Percentiles rank a stretch among this genome's conserved stretches.
Conservation (phyloP, 2,113 vertebrate species). For the Siphamia tubifer region DNA sequence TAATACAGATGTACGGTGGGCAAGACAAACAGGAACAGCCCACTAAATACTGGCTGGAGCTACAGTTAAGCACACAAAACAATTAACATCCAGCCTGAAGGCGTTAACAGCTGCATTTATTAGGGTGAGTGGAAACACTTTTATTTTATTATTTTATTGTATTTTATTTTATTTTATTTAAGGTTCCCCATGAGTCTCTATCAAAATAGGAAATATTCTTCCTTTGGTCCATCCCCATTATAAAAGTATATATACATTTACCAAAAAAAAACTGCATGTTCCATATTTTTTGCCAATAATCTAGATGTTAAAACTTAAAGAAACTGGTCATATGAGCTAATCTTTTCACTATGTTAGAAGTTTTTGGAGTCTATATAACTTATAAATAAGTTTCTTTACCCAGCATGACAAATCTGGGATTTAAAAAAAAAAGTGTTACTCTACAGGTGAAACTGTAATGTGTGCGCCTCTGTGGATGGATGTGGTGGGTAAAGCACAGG, state of each 20-base stretch:
- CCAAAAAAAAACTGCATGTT: no score
- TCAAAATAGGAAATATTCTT: no score
- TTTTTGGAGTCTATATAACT: slow-evolving; percentile 1
- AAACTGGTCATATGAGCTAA: no score
- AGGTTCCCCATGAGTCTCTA: no score
- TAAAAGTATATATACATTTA: no score
- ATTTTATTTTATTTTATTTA: no score
- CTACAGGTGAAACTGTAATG: background rate
- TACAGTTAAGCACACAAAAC: slow-evolving; percentile 6
- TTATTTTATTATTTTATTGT: no score
- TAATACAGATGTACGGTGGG: background rate
- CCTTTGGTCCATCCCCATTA: no score
- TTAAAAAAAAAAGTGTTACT: no score
- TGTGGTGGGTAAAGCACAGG: background rate
- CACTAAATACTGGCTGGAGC: slow-evolving; percentile 2
- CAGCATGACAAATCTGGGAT: background rate
- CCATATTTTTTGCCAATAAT: no score
- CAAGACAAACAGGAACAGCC: slow-evolving; percentile 12
- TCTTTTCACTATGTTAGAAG: background rate
- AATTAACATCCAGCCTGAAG: slow-evolving; percentile 6
- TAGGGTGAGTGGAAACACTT: background rate
- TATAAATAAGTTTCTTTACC: background rate
- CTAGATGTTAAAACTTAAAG: no score
- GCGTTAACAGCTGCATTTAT: slow-evolving; percentile 25
- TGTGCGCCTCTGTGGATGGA: background rate